These are phyloP conservation scores for Ornithoptera priamus DNA, from an alignment of 2,888 invertebrate genomes.

Conservation along the genomic window DNA sequence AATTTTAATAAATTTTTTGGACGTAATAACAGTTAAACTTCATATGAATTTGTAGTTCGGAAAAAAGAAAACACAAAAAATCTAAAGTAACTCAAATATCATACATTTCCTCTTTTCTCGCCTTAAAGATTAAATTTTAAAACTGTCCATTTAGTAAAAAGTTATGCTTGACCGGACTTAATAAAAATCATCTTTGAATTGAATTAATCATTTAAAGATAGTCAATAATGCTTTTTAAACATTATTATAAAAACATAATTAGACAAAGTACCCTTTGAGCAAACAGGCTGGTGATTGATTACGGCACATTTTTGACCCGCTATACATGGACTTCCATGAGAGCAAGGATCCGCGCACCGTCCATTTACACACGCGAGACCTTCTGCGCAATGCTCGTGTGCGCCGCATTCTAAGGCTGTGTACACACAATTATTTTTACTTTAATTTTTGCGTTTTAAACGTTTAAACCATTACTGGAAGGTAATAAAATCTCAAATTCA, in stretches of 20 bases:
- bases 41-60: too few relatives aligned
- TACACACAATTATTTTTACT: conserved; percentile 13
- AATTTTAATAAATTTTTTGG: too few relatives aligned
- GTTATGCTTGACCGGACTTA: not conserved
- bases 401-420: conserved; percentile 89
- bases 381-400: conserved; percentile 88
- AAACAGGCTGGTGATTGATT: conserved; percentile 90
- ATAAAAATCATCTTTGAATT: not conserved
- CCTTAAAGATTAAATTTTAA: too few relatives aligned
- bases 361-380: conserved; percentile 89
- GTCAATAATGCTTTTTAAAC: not conserved
- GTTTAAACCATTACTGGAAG: not conserved
- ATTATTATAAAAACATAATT: not conserved
- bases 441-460: not conserved
- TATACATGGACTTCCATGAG: conserved; percentile 85
- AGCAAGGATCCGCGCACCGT: conserved; percentile 91
- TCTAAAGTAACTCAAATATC: too few relatives aligned
- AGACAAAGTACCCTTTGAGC: conserved; percentile 83
- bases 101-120: too few relatives aligned
- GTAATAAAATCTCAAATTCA: not conserved
- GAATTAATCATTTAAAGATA: too few relatives aligned
- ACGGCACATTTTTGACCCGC: conserved; percentile 89
- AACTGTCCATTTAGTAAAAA: too few relatives aligned
- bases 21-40: too few relatives aligned
- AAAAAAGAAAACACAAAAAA: too few relatives aligned